phyloP scores from a whole-genome alignment of 2,888 invertebrate species.

The Neoascia interrupta region DNA sequence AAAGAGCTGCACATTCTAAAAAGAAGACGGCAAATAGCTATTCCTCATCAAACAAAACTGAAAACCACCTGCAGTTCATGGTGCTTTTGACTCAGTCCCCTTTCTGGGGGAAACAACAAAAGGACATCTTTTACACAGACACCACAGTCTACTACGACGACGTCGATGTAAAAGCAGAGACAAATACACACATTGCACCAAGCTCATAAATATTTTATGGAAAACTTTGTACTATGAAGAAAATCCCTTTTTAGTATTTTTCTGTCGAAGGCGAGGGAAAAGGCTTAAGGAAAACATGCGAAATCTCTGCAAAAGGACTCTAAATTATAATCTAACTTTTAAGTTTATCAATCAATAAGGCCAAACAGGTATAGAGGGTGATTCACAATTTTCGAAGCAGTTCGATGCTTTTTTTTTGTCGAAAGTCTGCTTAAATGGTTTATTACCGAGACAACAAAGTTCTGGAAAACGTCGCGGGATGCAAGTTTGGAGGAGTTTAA shows the following conservation, averaged over 20 bases:
- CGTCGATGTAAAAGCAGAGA: background rate
- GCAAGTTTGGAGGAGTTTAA: slow-evolving; percentile 30
- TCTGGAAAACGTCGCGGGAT: slow-evolving; percentile 20
- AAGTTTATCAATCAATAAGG: slow-evolving; percentile 61
- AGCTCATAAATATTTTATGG: slow-evolving; percentile 66
- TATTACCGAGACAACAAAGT: slow-evolving; percentile 31
- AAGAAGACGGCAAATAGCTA: slow-evolving; percentile 12
- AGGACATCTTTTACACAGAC: slow-evolving; percentile 38
- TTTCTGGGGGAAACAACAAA: slow-evolving; percentile 3
- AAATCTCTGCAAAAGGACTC: slow-evolving; percentile 15
- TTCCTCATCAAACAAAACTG: slow-evolving; percentile 25
- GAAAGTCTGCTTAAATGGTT: too few relatives aligned
- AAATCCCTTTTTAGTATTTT: slow-evolving; percentile 35
- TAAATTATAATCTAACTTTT: slow-evolving; percentile 59
- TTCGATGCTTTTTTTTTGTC: too few relatives aligned
- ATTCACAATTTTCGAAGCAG: too few relatives aligned
- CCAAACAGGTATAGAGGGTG: slow-evolving; percentile 20
- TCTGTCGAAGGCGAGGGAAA: background rate
- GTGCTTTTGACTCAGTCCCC: slow-evolving; percentile 36
- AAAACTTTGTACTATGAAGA: slow-evolving; percentile 49
- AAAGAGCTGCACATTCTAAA: slow-evolving; percentile 21
- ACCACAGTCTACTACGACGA: slow-evolving; percentile 15
- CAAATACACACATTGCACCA: slow-evolving; percentile 6
- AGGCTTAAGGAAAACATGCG: background rate
- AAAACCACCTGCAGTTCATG: slow-evolving; percentile 60